Conservation (phyloP, 2,113 vertebrate species). For the Sardina pilchardus region DNA sequence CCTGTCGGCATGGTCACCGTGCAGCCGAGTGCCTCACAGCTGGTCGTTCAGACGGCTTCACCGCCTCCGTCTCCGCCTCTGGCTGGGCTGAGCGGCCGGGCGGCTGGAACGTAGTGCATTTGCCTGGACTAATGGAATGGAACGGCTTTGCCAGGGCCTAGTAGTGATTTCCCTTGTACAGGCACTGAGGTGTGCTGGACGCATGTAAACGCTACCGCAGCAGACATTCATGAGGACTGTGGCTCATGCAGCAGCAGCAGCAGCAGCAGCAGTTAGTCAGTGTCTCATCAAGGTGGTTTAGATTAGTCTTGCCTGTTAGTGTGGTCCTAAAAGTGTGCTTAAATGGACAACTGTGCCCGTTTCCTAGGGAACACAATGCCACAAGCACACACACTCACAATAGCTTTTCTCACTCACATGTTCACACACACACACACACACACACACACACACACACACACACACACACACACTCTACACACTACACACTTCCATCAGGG, state of each 20-base stretch:
- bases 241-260: background rate
- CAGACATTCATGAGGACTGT: background rate
- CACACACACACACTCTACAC: background rate
- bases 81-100: background rate
- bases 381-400: background rate
- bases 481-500: conserved; percentile 1
- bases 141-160: background rate
- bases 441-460: background rate
- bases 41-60: background rate
- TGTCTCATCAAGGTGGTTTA: background rate
- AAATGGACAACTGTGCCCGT: background rate
- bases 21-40: background rate
- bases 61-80: background rate
- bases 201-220: background rate
- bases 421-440: conserved; percentile 35
- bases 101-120: background rate
- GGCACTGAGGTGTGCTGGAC: background rate
- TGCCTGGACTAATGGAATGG: background rate
- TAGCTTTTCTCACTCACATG: background rate
- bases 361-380: background rate
- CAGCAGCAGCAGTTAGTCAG: background rate
- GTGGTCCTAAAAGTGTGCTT: background rate
- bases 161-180: background rate
- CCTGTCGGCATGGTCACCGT: background rate
- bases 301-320: background rate